Evolutionary conservation across 2,113 vertebrate species (phyloP).

Genomic region (Alligator mississippiensis): DNA sequence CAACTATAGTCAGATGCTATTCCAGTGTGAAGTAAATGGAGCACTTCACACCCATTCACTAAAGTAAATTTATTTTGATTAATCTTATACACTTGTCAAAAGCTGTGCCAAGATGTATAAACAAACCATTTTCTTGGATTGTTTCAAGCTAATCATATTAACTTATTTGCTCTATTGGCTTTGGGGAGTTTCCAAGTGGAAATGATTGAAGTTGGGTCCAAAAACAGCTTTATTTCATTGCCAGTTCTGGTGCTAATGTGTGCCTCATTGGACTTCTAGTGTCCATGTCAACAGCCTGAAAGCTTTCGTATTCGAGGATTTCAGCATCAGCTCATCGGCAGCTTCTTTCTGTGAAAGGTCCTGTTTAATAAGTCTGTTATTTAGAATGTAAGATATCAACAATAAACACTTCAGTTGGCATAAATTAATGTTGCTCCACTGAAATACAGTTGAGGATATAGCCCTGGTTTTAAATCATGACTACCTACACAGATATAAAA

Average conservation of each 20-base stretch:
- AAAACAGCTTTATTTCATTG: slow-evolving; percentile 72
- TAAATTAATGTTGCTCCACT: background rate
- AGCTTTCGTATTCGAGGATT: background rate
- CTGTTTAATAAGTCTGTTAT: background rate
- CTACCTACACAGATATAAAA: background rate
- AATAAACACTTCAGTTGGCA: fast-evolving
- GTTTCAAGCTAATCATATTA: slow-evolving; percentile 74
- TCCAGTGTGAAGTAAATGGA: slow-evolving; percentile 7
- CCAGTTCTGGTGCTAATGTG: slow-evolving; percentile 53
- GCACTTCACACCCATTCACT: slow-evolving; percentile 23
- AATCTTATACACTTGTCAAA: slow-evolving; percentile 70
- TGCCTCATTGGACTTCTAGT: slow-evolving; percentile 31
- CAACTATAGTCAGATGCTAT: background rate
- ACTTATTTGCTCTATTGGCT: slow-evolving; percentile 77
- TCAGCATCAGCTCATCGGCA: background rate
- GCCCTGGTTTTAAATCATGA: background rate
- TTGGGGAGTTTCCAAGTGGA: slow-evolving; percentile 75
- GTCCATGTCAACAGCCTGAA: slow-evolving; percentile 6
- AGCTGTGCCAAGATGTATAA: slow-evolving; percentile 75
- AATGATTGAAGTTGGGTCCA: slow-evolving; percentile 79
- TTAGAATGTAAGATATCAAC: background rate
- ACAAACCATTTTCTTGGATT: slow-evolving; percentile 76
- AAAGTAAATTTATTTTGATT: slow-evolving; percentile 74
- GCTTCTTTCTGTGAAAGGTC: slow-evolving; percentile 3
- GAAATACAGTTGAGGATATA: background rate